phyloP scores from a whole-genome alignment of 37 sponge, comb jelly and placozoan species.

The Dysidea cf. avara region DNA sequence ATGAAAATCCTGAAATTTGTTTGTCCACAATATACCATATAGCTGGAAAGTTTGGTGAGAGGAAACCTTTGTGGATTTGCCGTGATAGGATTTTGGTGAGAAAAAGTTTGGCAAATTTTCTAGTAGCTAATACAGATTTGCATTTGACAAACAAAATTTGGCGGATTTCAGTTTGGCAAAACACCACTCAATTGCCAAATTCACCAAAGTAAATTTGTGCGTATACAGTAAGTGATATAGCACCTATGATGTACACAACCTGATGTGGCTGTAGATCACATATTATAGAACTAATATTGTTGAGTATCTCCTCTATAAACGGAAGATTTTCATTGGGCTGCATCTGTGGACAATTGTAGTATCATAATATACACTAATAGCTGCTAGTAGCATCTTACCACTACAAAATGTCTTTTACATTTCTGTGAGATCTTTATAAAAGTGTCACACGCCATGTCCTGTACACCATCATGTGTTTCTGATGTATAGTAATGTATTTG shows the following conservation, averaged over 20 bases:
- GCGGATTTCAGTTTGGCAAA: too few species aligned
- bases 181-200: too few species aligned
- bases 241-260: too few species aligned
- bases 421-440: slow-evolving; percentile 99
- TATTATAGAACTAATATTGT: slow-evolving; percentile 89
- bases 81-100: too few species aligned
- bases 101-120: too few species aligned
- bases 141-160: too few species aligned
- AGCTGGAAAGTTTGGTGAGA: too few species aligned
- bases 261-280: slow-evolving; percentile 98
- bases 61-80: too few species aligned
- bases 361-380: neutral
- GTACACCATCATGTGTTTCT: slow-evolving; percentile 99
- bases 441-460: slow-evolving; percentile 99
- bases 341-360: slow-evolving; percentile 26
- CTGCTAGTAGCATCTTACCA: slow-evolving; percentile 34
- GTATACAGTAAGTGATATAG: too few species aligned
- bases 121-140: too few species aligned
- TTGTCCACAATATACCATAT: too few species aligned
- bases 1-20: too few species aligned
- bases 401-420: slow-evolving; percentile 92
- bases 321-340: slow-evolving; percentile 92
- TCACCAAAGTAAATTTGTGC: neutral
- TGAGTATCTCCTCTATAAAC: slow-evolving; percentile 94
- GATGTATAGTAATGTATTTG: neutral